Evolutionary conservation across 2,797 vertebrate species (phyloP).

Genomic region (Lepilemur ruficaudatus): DNA sequence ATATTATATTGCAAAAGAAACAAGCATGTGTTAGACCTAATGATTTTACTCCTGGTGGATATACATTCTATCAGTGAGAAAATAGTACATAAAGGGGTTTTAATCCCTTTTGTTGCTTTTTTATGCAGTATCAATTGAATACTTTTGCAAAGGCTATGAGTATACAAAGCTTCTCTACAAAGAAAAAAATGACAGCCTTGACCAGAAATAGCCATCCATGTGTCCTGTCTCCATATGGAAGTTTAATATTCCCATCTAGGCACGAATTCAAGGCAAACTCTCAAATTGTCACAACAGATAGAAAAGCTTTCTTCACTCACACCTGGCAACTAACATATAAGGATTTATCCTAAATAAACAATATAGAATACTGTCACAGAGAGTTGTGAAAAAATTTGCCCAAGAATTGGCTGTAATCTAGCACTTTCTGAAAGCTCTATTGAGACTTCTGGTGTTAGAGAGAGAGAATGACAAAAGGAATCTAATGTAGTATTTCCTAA

Average conservation of each 20-base stretch:
- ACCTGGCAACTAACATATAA: background rate
- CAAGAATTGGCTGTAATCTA: background rate
- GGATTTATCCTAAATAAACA: constrained; percentile 19
- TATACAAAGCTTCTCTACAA: background rate
- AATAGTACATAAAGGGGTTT: background rate
- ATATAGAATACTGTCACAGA: background rate
- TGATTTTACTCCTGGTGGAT: background rate
- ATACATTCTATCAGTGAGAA: background rate
- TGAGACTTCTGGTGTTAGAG: background rate
- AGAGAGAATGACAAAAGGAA: background rate
- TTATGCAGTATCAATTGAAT: background rate
- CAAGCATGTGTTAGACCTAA: background rate
- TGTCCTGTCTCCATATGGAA: background rate
- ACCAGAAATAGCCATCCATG: background rate
- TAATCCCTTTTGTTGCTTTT: background rate
- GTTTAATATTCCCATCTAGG: background rate
- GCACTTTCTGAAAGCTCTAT: background rate
- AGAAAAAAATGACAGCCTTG: background rate
- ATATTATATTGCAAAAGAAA: background rate
- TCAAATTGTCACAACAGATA: constrained; percentile 6
- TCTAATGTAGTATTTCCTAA: background rate
- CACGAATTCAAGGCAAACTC: background rate
- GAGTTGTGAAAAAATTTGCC: background rate
- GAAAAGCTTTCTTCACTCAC: background rate
- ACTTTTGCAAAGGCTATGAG: background rate